Conservation (phyloP, 2,113 vertebrate species). For the Plestiodon gilberti region DNA sequence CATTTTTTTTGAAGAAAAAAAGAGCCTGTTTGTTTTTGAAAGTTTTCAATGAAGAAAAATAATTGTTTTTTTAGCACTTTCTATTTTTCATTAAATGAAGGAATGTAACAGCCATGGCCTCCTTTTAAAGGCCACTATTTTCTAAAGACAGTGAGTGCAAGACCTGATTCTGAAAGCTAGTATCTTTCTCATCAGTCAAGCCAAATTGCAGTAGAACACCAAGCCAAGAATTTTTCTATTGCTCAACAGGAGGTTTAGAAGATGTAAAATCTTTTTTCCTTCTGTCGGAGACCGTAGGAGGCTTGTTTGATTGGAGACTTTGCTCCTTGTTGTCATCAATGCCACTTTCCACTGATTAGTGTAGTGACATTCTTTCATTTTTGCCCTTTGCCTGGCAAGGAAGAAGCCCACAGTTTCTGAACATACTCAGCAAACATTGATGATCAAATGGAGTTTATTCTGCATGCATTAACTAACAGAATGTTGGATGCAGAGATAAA, state of each 20-base stretch:
- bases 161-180: not conserved
- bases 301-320: conserved; percentile 24
- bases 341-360: conserved; percentile 21
- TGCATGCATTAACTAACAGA: not conserved
- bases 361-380: conserved; percentile 22
- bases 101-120: not conserved
- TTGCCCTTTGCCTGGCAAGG: conserved; percentile 28
- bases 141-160: conserved; percentile 8
- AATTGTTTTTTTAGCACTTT: not conserved
- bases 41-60: not conserved
- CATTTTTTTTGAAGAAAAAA: too few species aligned
- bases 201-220: conserved; percentile 3
- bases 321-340: conserved; percentile 9
- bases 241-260: not conserved
- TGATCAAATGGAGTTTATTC: not conserved
- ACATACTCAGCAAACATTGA: conserved; percentile 16
- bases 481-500: conserved; percentile 2
- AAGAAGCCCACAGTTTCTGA: conserved; percentile 30
- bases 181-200: not conserved
- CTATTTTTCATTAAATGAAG: not conserved
- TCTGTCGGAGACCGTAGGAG: conserved; percentile 2
- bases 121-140: not conserved
- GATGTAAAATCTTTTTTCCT: conserved; percentile 25
- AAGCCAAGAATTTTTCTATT: conserved; percentile 1
- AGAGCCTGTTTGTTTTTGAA: not conserved